Percentiles rank a stretch among this genome's conserved stretches.
These are phyloP conservation scores for Mohoua ochrocephala DNA, from an alignment of 2,113 vertebrate species.

Conservation along the genomic window DNA sequence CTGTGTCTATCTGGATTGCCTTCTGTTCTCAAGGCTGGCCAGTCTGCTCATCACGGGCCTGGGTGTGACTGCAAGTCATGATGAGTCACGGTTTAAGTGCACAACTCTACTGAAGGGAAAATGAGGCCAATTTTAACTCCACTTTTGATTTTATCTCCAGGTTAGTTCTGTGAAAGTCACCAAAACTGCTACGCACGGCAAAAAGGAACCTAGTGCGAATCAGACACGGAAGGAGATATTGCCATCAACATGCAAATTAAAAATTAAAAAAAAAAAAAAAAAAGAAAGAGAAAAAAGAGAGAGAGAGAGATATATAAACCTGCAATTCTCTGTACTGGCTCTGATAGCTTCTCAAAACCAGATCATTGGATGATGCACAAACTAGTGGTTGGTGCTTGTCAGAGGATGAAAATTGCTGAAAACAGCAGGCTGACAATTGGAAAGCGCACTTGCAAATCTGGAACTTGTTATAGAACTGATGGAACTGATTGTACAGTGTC, in stretches of 20 bases:
- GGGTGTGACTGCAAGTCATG: slow-evolving; percentile 38
- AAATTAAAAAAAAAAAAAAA: no score
- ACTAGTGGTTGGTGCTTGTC: not conserved
- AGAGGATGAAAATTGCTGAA: not conserved
- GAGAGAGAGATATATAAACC: not conserved
- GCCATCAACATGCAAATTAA: not conserved
- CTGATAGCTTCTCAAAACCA: not conserved
- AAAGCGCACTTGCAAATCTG: not conserved
- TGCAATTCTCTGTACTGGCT: not conserved
- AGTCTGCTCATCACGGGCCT: not conserved
- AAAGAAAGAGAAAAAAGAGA: no score
- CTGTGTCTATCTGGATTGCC: not conserved
- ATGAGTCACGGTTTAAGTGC: slow-evolving; percentile 29
- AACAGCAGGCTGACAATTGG: not conserved
- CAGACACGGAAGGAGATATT: not conserved
- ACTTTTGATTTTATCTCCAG: slow-evolving; percentile 22
- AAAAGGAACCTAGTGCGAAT: not conserved
- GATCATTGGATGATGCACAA: not conserved
- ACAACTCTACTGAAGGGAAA: slow-evolving; percentile 13
- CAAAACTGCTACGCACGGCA: not conserved
- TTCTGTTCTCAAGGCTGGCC: not conserved
- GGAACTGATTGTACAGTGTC: not conserved
- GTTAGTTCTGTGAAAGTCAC: not conserved
- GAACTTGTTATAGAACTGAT: not conserved
- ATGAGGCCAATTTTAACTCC: not conserved